Percentiles rank a stretch among this genome's conserved stretches.
Evolutionary conservation across 2,797 vertebrate species (phyloP).

Genomic region (Sternarchorhynchus goeldii): DNA sequence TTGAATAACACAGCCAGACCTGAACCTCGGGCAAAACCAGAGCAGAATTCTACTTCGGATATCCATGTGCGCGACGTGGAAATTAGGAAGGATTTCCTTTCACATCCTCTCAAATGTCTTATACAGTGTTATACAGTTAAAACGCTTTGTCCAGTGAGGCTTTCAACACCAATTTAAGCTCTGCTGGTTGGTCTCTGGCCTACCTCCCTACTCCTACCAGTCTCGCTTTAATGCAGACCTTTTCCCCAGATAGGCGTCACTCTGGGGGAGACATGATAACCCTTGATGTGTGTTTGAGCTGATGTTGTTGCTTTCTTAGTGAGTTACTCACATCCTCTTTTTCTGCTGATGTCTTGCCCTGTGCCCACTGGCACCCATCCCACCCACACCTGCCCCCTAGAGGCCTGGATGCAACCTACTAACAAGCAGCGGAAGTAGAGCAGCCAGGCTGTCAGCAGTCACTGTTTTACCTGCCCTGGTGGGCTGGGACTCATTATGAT

Average conservation of each 20-base stretch:
- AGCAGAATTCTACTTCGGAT: background rate
- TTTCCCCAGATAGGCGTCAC: constrained; percentile 3
- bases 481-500: constrained; percentile 75
- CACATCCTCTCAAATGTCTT: background rate
- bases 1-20: background rate
- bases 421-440: constrained; percentile 69
- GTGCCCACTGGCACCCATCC: background rate
- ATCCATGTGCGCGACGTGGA: no score
- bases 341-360: constrained; percentile 18
- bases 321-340: constrained; percentile 30
- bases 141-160: constrained; percentile 9
- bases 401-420: constrained; percentile 60
- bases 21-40: background rate
- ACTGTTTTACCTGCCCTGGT: constrained; percentile 66
- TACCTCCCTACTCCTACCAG: background rate
- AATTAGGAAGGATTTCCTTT: no score
- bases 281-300: constrained; percentile 51
- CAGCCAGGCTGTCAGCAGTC: constrained; percentile 63
- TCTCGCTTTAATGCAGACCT: background rate
- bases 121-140: background rate
- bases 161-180: constrained; percentile 15
- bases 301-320: constrained; percentile 42
- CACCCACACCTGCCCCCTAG: constrained; percentile 48
- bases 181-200: constrained; percentile 16
- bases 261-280: constrained; percentile 42